Base-by-base conservation (phyloP, 2,888 invertebrate species). In the Drosophila siamana region DNA sequence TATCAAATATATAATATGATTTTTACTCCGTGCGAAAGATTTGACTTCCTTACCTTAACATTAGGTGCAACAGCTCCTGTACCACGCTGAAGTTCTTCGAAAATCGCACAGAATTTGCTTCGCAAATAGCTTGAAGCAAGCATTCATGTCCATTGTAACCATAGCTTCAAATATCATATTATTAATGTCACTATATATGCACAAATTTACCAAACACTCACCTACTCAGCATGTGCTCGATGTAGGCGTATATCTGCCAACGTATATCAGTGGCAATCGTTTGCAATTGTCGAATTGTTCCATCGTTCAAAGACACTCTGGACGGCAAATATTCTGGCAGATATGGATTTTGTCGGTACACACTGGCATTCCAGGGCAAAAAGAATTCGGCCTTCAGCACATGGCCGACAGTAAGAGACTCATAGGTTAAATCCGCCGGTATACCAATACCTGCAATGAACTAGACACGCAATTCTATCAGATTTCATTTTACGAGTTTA, bases 381-480 rank as follows among this genome's bases (percentile, higher is more conserved):
- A 73, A 88, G 43, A 84, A 90, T 41, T 79, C 74, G 1, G 90
- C 84, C 47, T 91, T 91, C 0, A 91, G 54, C 0, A 90, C 90
- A 59, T 90, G 82, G 0, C 91, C 91, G 43, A 88, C 67, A 1
- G 88, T 89, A 0, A 91, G 66, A 0, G 91, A 91, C 69, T 91
- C 91, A 63, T 83, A 89, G 3, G 75, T 62, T 5, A 91, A 76
- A 78, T 91, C 91, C 4, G 89, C 90, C 0, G 91, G 91, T 57
- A 91, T 90, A 16, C 91, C 91, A 43, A 91, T 88, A 48, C 91
- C 91, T 13, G 80, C 88, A 74, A 90, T 90, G 16, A 91, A 90
- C 91, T 91, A 36, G 0, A 36, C 52, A 4, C 13, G 4, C 5
- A 24, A 2, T 1, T 4, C 0, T 11, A 5, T 28, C 4, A n/a